Base-by-base conservation (phyloP, 1,140 invertebrate species). In the Zaprionus lachaisei region DNA sequence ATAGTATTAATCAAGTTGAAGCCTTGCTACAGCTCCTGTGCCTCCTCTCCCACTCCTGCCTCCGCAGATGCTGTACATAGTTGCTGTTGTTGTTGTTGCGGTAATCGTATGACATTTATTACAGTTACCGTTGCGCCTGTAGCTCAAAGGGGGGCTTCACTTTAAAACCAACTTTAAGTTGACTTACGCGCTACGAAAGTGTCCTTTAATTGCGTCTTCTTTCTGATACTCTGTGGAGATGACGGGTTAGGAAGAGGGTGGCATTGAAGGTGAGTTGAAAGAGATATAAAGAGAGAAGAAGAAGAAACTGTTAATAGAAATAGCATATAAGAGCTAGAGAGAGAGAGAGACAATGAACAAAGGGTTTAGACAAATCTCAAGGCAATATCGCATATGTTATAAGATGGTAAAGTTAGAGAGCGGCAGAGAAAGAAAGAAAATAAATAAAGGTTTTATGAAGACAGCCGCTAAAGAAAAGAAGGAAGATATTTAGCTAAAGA, bases 21-120 rank as follows among this genome's bases (percentile, higher is more conserved):
- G 83, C 67, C 72, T 80, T 56, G 77, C 79, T 67, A 63, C 47
- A 78, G 67, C 47, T 84, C 71, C 76, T 62, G 20, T 38, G 7
- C 51, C 17, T 37, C 54, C 72, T 51, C 51, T 34, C 60, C 15
- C 37, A 24, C 72, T 57, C 28, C 54, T 67, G 37, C 41, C 49
- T 58, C 44, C 41, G 24, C 62, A 44, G 49, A 51, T 77, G 68
- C 62, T 75, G 58, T 22, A 55, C 55, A 54, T 66, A 56, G 28
- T 49, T 71, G 38, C 20, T 55, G 57, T 69, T 54, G 47, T 65
- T 54, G 47, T 77, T 82, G 83, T 69, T 72, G 68, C 68, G 79
- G 79, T 90, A 90, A 87, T 90, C 84, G 85, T 72, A 56, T 84
- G 84, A 87, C 84, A 87, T 87, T 87, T 87, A 87, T 87, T 89